phyloP scores from a whole-genome alignment of 2,797 vertebrate genomes.

The Pangasius krempfi region DNA sequence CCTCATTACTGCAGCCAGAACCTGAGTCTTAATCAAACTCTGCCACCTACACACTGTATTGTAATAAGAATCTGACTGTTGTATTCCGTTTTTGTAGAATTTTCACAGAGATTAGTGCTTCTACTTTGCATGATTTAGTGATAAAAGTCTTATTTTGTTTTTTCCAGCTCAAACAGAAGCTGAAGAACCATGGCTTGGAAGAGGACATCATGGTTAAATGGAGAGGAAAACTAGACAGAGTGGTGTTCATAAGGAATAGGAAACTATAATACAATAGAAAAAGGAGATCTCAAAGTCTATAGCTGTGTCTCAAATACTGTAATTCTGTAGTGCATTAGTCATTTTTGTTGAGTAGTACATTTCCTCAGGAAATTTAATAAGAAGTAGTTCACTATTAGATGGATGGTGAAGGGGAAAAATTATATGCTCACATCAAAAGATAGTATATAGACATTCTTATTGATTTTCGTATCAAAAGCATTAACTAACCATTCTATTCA shows the following conservation, averaged over 20 bases:
- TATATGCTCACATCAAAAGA: neutral
- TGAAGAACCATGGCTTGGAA: neutral
- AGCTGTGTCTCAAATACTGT: neutral
- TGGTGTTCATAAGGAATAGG: neutral
- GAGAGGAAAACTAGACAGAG: neutral
- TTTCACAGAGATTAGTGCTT: neutral
- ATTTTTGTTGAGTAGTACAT: neutral
- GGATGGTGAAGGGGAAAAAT: neutral
- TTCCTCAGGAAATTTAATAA: neutral
- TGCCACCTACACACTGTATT: neutral
- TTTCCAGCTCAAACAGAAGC: conserved; percentile 1
- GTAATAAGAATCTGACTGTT: neutral
- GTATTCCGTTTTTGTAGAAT: neutral
- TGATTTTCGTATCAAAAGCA: neutral
- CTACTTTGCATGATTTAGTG: neutral
- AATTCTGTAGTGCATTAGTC: neutral
- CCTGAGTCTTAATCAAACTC: neutral
- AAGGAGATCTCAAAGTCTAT: neutral
- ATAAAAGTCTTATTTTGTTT: neutral
- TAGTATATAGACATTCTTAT: neutral
- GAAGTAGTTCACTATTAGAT: neutral
- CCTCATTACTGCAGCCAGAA: neutral
- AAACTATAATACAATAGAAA: neutral
- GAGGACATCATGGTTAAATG: neutral
- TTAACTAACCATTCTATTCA: neutral